A percentile compares a stretch with the other conserved stretches of the same genome.
Evolutionary conservation across 1,140 invertebrate species (phyloP).

Genomic region (Apis mellifera): Amel_HAv3.1 CM009940.2:7020001-7020500

Average conservation of each 20-base stretch:
- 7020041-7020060: slow-evolving; percentile 9
- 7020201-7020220: neutral
- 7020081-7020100: neutral
- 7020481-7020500: slow-evolving; percentile 19
- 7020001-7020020: neutral
- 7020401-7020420: slow-evolving; percentile 59
- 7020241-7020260: slow-evolving; percentile 50
- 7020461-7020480: slow-evolving; percentile 56
- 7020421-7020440: slow-evolving; percentile 51
- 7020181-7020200: neutral
- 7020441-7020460: slow-evolving; percentile 66
- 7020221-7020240: neutral
- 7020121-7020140: neutral
- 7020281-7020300: neutral
- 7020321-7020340: slow-evolving; percentile 34
- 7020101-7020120: slow-evolving; percentile 33
- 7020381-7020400: neutral
- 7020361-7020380: slow-evolving; percentile 54
- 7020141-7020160: no score
- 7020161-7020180: neutral
- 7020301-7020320: slow-evolving; percentile 16
- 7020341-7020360: slow-evolving; percentile 59
- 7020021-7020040: neutral
- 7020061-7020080: slow-evolving; percentile 8
- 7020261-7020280: neutral